Evolutionary conservation across 2,888 invertebrate species (phyloP).

Genomic region (Chalcosyrphus nemorum): DNA sequence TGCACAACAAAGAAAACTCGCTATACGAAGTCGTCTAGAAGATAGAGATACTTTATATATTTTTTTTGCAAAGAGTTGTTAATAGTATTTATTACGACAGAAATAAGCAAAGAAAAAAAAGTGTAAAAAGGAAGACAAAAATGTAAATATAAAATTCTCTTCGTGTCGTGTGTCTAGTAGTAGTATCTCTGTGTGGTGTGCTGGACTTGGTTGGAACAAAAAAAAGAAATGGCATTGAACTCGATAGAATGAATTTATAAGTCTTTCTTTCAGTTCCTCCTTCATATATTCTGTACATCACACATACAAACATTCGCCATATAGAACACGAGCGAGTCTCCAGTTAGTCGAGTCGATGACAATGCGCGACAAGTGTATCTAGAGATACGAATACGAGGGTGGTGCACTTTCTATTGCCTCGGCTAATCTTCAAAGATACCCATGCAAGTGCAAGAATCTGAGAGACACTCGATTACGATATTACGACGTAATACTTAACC

Average conservation of each 20-base stretch:
- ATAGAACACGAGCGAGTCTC: slow-evolving; percentile 53
- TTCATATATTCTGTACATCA: slow-evolving; percentile 38
- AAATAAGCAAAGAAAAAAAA: slow-evolving; percentile 3
- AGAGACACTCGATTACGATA: slow-evolving; percentile 54
- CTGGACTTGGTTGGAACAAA: slow-evolving; percentile 11
- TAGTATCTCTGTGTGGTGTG: slow-evolving; percentile 31
- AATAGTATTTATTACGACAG: slow-evolving; percentile 60
- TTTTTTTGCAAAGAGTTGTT: slow-evolving; percentile 49
- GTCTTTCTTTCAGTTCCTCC: slow-evolving; percentile 58
- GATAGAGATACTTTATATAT: slow-evolving; percentile 27
- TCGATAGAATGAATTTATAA: slow-evolving; percentile 61
- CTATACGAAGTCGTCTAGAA: slow-evolving; percentile 11
- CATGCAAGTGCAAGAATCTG: background rate
- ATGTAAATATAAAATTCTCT: slow-evolving; percentile 51
- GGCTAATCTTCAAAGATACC: slow-evolving; percentile 35
- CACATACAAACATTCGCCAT: background rate
- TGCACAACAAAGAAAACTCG: slow-evolving; percentile 63
- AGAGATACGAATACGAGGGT: slow-evolving; percentile 41
- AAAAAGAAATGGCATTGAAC: slow-evolving; percentile 69
- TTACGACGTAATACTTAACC: slow-evolving; percentile 51
- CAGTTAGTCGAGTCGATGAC: slow-evolving; percentile 58
- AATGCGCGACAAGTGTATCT: slow-evolving; percentile 54
- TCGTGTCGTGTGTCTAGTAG: background rate
- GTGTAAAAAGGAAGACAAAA: slow-evolving; percentile 37
- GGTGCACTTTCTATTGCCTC: slow-evolving; percentile 62